Evolutionary conservation across 2,113 vertebrate species (phyloP), one percentile per base, ranked within the genome.

Genomic region (Anarhynchus alexandrinus): DNA sequence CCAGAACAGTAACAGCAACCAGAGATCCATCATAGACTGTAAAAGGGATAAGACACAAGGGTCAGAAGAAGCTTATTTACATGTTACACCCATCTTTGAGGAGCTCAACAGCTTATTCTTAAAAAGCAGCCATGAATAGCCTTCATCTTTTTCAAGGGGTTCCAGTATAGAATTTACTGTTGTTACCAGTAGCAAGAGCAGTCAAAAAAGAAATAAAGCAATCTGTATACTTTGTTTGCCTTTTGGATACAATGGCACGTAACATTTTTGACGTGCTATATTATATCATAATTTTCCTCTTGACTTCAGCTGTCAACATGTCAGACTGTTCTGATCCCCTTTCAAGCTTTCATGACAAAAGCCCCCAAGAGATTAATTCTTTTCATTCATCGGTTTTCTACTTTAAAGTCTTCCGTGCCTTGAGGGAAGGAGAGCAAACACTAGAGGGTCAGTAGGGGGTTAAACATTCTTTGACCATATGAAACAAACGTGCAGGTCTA

Each of bases 241-340:
- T 95, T 90, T 95, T 66, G 83, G 73, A 76, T 85, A 79, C 1
- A 2, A 91, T 90, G 81, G 95, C 93, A 94, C 67, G 34, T 62
- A 87, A 91, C 86, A 84, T 88, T 95, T 95, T 82, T 85, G 38
- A 94, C 94, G 94, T 86, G 91, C 58, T 93, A 89, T 86, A 87
- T 96, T 95, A 93, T 97, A 96, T 97, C 94, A 94, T 94, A 94
- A 94, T 97, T 97, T 94, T 91, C 91, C 73, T 95, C 91, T 93
- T 96, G 93, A 97, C 94, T 96, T 96, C 88, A 96, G 88, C 95
- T 96, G 96, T 97, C 95, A 93, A 78, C 93, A 73, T 82, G 82
- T 93, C 90, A 94, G 84, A 66, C 62, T 79, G 80, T 82, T 86
- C 95, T 94, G 92, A 92, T 89, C 77, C 90, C 92, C 61, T 95